Evolutionary conservation across 2,888 invertebrate species (phyloP).

Genomic region (Germaria angustata): DNA sequence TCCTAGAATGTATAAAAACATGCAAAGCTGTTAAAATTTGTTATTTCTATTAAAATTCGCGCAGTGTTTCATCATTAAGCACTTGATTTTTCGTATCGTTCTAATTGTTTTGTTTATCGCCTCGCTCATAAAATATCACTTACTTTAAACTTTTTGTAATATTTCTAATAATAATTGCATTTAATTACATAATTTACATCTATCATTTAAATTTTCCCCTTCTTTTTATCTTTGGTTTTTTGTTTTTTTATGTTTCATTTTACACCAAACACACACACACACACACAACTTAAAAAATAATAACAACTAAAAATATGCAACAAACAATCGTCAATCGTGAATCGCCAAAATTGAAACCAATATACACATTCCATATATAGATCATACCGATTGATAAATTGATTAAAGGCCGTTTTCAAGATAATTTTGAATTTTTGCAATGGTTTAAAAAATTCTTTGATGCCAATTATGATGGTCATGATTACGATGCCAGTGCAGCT

Average conservation of each 20-base stretch:
- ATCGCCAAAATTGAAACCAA: not conserved
- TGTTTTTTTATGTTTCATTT: constrained; percentile 66
- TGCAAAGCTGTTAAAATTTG: constrained; percentile 4
- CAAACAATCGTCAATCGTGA: not conserved
- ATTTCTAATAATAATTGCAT: constrained; percentile 42
- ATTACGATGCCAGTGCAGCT: constrained; percentile 94
- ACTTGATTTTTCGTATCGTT: not conserved
- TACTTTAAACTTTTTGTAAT: constrained; percentile 61
- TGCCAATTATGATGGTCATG: constrained; percentile 97
- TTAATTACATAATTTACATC: constrained; percentile 57
- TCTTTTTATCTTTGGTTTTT: constrained; percentile 58
- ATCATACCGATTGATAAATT: constrained; percentile 82
- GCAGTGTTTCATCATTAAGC: constrained; percentile 7
- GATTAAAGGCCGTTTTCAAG: constrained; percentile 99
- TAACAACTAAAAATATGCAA: constrained; percentile 26
- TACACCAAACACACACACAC: constrained; percentile 25
- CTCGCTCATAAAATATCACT: constrained; percentile 62
- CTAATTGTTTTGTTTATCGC: not conserved
- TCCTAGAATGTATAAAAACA: constrained; percentile 2
- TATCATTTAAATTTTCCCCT: constrained; percentile 58
- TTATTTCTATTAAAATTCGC: not conserved
- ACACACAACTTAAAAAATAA: not conserved
- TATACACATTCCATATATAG: constrained; percentile 71
- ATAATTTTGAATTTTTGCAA: constrained; percentile 99
- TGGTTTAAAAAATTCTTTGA: constrained; percentile 99